A percentile compares a stretch with the other conserved stretches of the same genome.
Evolutionary conservation across 2,888 invertebrate species (phyloP).

Genomic region (Halictus quadricinctus): DNA sequence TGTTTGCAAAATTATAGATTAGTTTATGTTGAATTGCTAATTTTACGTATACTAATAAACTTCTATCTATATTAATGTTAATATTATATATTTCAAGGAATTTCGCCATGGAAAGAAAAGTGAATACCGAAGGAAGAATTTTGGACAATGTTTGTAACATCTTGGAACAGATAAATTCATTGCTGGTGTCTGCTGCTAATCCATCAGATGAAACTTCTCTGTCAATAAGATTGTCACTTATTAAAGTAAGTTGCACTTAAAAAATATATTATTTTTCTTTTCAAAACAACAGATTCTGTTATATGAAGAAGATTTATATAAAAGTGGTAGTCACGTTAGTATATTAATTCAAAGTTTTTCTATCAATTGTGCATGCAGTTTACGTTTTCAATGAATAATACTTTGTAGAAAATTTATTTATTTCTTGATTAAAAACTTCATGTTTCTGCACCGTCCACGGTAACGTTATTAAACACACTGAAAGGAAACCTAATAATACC

Average conservation of each 20-base stretch:
- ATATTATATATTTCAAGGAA: slow-evolving; percentile 61
- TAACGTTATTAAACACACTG: slow-evolving; percentile 73
- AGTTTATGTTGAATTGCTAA: background rate
- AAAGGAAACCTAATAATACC: slow-evolving; percentile 72
- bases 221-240: slow-evolving; percentile 86
- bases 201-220: slow-evolving; percentile 87
- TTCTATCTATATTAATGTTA: background rate
- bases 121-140: slow-evolving; percentile 64
- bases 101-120: slow-evolving; percentile 75
- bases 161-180: slow-evolving; percentile 82
- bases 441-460: slow-evolving; percentile 17
- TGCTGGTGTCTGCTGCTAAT: slow-evolving; percentile 86
- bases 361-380: background rate
- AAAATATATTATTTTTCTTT: background rate
- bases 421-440: slow-evolving; percentile 23
- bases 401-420: background rate
- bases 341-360: background rate
- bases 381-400: background rate
- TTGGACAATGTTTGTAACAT: slow-evolving; percentile 78
- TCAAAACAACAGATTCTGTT: background rate
- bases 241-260: slow-evolving; percentile 84
- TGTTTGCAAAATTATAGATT: background rate
- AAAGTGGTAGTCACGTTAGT: background rate
- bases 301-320: background rate
- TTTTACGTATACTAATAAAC: background rate